Evolutionary conservation across 2,797 vertebrate genomes (phyloP), one percentile per base, ranked within the genome.

Genomic region (Lepus townsendii): DNA sequence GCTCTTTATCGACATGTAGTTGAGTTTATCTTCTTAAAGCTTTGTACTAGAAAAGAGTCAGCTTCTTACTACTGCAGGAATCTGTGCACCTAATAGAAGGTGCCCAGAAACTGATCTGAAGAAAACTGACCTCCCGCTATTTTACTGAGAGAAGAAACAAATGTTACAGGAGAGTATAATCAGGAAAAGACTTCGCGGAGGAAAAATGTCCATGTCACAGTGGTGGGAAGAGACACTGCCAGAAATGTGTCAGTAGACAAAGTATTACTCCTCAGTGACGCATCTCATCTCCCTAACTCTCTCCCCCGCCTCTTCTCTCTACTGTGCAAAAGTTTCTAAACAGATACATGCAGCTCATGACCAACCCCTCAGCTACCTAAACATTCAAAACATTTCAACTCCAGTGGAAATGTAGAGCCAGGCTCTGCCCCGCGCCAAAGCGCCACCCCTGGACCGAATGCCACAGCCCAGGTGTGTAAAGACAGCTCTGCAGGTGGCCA

Each of bases 351-450:
- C 20, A 65, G 69, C 83, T 92, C 54, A 57, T 38, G 52, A 68
- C 42, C 19, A 83, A 65, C n/a, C 52, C 76, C 52, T n/a, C 78
- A 77, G 63, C 62, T 68, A 47, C 26, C 32, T 10, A 47, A 86
- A 91, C 71, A 95, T 85, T 79, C n/a, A 78, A 96, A 91, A 57
- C 19, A 57, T 57, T 57, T 57, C 42, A 57, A 16, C 83, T 57
- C 63, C 57, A 90, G 32, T 68, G 71, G 60, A 92, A 92, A 95
- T 63, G 50, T 54, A 92, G 88, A 96, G 77, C 38, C 71, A 32
- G 91, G 62, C 26, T 89, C 66, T 89, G 13, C 35, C 8, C 7
- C 14, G 7, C 20, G 77, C 35, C 95, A 47, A 65, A 92, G 72
- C 8, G 17, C 88, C 52, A 73, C 11, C 57, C 65, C 24, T 20